Conservation (phyloP, 2,113 vertebrate species). For the Odocoileus virginianus region DNA sequence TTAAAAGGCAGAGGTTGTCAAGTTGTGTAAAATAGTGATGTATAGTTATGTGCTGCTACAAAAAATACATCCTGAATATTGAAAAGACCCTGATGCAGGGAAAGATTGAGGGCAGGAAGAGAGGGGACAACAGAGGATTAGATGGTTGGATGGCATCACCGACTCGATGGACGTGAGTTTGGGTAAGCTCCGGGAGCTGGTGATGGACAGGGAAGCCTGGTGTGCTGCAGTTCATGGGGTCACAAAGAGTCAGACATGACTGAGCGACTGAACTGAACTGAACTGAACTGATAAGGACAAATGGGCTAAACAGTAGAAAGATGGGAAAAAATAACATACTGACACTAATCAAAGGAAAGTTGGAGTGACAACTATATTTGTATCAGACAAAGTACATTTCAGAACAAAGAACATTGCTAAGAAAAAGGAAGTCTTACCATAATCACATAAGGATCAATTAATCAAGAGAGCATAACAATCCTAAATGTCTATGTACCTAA, state of each 20-base stretch:
- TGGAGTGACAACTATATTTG: not conserved
- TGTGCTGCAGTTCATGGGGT: not conserved
- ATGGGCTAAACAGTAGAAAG: not conserved
- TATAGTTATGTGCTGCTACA: not conserved
- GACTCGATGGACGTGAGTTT: not conserved
- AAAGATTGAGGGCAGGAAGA: not conserved
- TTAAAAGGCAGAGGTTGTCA: not conserved
- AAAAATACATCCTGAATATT: not conserved
- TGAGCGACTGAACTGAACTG: not conserved
- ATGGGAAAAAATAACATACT: not conserved
- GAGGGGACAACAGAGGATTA: not conserved
- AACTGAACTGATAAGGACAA: not conserved
- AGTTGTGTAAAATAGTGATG: not conserved
- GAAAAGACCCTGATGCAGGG: not conserved
- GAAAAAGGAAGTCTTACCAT: not conserved
- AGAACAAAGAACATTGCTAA: not conserved
- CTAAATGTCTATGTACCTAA: not conserved
- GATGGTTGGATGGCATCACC: not conserved
- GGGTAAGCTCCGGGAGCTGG: not conserved
- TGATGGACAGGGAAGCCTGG: not conserved
- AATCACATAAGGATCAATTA: not conserved
- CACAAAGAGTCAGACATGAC: accelerated
- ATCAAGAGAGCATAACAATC: not conserved
- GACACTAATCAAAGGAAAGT: not conserved
- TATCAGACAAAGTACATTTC: not conserved